Evolutionary conservation across 2,888 invertebrate species (phyloP), one percentile per base, ranked within the genome.

Genomic region (Caenorhabditis afra): DNA sequence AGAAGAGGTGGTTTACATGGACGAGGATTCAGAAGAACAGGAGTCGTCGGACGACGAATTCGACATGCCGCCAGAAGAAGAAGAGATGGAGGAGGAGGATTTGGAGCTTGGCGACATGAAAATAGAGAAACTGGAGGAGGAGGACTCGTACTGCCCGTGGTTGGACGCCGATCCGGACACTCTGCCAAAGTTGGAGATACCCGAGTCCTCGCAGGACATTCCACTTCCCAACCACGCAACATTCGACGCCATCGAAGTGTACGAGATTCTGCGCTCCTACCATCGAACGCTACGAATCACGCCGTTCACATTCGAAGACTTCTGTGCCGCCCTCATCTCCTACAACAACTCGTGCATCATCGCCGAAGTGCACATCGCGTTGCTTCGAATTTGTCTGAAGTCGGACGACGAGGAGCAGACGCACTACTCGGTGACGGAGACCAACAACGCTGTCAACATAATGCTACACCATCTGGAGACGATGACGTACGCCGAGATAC

Each of bases 391-490:
- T 39, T 80, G 81, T 53, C 55, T 97, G 62, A 92, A 96, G 57
- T 96, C 97, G 92, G 97, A 97, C 91, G 97, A 97, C 91, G 94
- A 94, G 12, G 96, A 96, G 91, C 95, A 87, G 65, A 87, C 85
- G 97, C 58, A 79, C 41, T 83, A 77, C 37, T 77, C 87, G 16
- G 86, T 97, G 10, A 92, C 96, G 77, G 99, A 99, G 92, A 95
- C 96, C 90, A 97, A 97, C 92, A 97, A 98, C 91, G 96, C 96
- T 91, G 94, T 97, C 29, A 97, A 98, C 91, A 94, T 97, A 81
- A 94, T 95, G 85, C 92, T 97, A 67, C 97, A 95, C 92, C 93
- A 97, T 89, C 94, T 97, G 88, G 99, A 99, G 92, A 93, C 94
- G 66, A 94, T 98, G 92, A 97, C 97, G 59, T 99, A 98, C 95